These are phyloP conservation scores for Dynastes hyllus DNA, from an alignment of 2,888 invertebrate genomes.

Conservation along the genomic window DNA sequence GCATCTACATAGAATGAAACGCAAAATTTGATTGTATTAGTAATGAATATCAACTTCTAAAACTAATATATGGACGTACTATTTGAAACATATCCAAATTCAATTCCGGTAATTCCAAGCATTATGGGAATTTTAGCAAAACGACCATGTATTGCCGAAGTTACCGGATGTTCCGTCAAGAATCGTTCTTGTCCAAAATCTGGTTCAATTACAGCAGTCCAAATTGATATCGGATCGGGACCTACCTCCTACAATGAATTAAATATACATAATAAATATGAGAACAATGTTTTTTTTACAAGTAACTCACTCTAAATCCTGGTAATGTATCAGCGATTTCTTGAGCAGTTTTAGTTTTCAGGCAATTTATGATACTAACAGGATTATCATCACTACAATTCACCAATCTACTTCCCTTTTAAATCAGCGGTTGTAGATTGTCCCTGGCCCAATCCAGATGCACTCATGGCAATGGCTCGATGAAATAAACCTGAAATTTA, in stretches of 20 bases:
- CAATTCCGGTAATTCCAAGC: slow-evolving; percentile 78
- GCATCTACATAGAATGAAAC: not conserved
- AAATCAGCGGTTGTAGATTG: slow-evolving; percentile 72
- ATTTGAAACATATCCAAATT: slow-evolving; percentile 77
- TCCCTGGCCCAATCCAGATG: slow-evolving; percentile 74
- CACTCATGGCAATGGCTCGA: slow-evolving; percentile 81
- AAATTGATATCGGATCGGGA: slow-evolving; percentile 73
- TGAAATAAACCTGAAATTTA: slow-evolving; percentile 66
- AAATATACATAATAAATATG: not conserved
- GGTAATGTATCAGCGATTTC: slow-evolving; percentile 72
- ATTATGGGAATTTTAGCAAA: slow-evolving; percentile 77
- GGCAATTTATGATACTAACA: slow-evolving; percentile 75
- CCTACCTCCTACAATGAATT: slow-evolving; percentile 71
- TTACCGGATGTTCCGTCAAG: slow-evolving; percentile 75
- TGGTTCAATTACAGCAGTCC: slow-evolving; percentile 78
- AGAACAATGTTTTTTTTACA: not conserved
- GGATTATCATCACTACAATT: slow-evolving; percentile 75
- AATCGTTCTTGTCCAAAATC: slow-evolving; percentile 80
- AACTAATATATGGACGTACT: slow-evolving; percentile 69
- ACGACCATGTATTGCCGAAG: slow-evolving; percentile 73
- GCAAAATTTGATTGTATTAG: not conserved
- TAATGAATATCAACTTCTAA: not conserved
- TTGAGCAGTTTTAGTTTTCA: slow-evolving; percentile 73
- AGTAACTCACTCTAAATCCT: slow-evolving; percentile 70
- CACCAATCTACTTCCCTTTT: too few relatives aligned